Evolutionary conservation across 2,888 invertebrate species (phyloP).

Genomic region (Thecophora atra): DNA sequence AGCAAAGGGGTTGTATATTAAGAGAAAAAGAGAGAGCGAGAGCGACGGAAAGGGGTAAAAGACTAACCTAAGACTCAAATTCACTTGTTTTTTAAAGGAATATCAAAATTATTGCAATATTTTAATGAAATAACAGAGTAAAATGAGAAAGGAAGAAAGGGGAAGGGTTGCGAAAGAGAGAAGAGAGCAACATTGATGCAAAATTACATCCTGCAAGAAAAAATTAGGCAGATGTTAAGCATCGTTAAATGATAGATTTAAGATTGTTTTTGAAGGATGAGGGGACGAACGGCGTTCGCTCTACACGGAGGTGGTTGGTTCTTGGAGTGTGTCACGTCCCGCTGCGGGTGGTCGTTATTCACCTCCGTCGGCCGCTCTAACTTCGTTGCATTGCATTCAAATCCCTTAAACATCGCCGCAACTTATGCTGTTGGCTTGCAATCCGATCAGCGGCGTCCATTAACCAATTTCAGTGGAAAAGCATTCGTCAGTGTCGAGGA

Average conservation of each 20-base stretch:
- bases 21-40: not conserved
- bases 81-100: not conserved
- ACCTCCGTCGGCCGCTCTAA: not conserved
- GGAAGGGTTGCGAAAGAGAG: slow-evolving; percentile 13
- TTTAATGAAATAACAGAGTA: not conserved
- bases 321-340: not conserved
- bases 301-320: not conserved
- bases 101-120: not conserved
- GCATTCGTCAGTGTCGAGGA: not conserved
- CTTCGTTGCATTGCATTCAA: not conserved
- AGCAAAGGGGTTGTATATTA: not conserved
- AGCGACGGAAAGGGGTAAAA: too few species aligned
- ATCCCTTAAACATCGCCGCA: not conserved
- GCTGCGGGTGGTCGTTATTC: not conserved
- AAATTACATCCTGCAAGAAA: not conserved
- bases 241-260: not conserved
- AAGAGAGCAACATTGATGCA: not conserved
- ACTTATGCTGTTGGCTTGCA: slow-evolving; percentile 1
- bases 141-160: not conserved
- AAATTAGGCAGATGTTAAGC: slow-evolving; percentile 23
- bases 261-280: not conserved
- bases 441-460: slow-evolving; percentile 14
- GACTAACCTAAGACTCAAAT: not conserved
- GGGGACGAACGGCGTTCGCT: not conserved
- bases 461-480: slow-evolving; percentile 8